Evolutionary conservation across 2,113 vertebrate species (phyloP).

Genomic region (Atherinomorus stipes): DNA sequence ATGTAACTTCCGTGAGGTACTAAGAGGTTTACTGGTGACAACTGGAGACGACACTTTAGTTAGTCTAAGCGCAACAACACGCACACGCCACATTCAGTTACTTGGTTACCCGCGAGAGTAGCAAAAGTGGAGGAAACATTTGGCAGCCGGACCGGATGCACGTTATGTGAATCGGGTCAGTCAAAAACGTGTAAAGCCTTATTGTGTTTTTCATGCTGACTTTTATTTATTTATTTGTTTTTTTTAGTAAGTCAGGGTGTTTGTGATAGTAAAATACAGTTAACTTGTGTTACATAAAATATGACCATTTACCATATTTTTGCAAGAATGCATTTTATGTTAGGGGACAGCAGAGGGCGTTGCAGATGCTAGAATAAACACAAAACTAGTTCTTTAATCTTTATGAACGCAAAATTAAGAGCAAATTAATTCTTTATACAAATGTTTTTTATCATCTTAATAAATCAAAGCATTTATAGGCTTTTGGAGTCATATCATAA

Average conservation of each 20-base stretch:
- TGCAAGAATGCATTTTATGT: not conserved
- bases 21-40: not conserved
- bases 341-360: slow-evolving; percentile 28
- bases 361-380: not conserved
- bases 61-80: not conserved
- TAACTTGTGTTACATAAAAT: not conserved
- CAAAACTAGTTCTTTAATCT: not conserved
- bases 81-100: slow-evolving; percentile 26
- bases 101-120: not conserved
- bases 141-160: slow-evolving; percentile 50
- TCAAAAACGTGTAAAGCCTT: not conserved
- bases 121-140: slow-evolving; percentile 33
- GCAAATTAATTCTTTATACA: too few relatives aligned
- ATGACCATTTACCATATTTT: not conserved
- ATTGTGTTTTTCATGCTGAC: too few relatives aligned
- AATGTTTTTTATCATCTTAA: too few relatives aligned
- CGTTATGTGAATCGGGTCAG: too few relatives aligned
- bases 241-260: not conserved
- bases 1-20: not conserved
- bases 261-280: not conserved
- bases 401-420: too few relatives aligned
- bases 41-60: not conserved
- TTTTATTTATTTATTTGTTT: too few relatives aligned
- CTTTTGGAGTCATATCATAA: too few relatives aligned
- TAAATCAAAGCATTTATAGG: too few relatives aligned